Percentiles rank a stretch among this genome's conserved stretches.
Evolutionary conservation across 2,113 vertebrate species (phyloP).

Genomic region (Acrocephalus kingi): DNA sequence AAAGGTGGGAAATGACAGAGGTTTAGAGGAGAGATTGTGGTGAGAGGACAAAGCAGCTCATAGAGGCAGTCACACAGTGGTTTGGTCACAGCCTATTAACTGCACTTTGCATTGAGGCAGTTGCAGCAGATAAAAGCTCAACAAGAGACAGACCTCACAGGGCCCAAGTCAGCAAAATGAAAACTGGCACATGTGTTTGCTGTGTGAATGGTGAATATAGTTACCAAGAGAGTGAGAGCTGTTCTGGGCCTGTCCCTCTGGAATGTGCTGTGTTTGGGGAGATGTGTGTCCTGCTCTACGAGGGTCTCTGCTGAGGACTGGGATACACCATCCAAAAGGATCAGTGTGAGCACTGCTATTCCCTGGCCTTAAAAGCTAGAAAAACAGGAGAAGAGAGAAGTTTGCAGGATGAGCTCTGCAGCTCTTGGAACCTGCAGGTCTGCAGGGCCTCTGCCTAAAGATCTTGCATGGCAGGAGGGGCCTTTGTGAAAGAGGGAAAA

Average conservation of each 20-base stretch:
- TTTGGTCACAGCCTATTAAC: neutral
- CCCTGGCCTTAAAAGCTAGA: neutral
- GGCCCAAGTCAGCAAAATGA: neutral
- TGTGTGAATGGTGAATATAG: neutral
- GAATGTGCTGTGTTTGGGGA: neutral
- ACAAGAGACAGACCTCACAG: neutral
- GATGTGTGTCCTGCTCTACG: rapidly evolving
- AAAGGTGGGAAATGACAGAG: neutral
- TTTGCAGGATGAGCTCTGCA: neutral
- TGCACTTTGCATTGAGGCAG: neutral
- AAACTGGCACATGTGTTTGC: neutral
- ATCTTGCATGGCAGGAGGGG: neutral
- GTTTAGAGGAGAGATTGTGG: neutral
- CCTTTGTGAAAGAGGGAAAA: neutral
- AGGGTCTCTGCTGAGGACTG: neutral
- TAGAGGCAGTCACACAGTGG: neutral
- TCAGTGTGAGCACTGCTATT: rapidly evolving
- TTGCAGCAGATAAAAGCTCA: neutral
- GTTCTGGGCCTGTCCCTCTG: neutral
- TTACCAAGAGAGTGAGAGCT: neutral
- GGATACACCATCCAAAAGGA: neutral
- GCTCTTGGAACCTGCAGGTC: neutral
- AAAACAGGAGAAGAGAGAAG: neutral
- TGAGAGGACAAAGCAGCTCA: neutral
- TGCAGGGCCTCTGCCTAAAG: neutral